These are phyloP conservation scores for Drosophila paramelanica DNA, from an alignment of 2,888 invertebrate species.

Conservation along the genomic window DNA sequence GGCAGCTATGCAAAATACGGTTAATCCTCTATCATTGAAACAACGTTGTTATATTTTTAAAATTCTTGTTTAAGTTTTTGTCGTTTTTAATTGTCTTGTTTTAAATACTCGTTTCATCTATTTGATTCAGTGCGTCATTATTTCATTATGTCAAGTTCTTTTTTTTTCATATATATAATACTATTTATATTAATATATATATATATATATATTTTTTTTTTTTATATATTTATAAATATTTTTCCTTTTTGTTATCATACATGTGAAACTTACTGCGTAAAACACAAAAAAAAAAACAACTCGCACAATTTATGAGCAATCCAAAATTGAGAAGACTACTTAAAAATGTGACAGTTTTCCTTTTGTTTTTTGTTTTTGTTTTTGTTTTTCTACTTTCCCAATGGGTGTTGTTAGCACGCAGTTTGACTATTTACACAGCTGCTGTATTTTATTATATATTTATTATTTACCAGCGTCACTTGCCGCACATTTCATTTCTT, in stretches of 20 bases:
- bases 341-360: slow-evolving; percentile 31
- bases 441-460: slow-evolving; percentile 52
- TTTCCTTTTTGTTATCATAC: slow-evolving; percentile 65
- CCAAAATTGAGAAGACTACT: slow-evolving; percentile 22
- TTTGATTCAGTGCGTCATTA: slow-evolving; percentile 85
- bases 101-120: slow-evolving; percentile 82
- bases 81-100: slow-evolving; percentile 74
- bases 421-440: slow-evolving; percentile 77
- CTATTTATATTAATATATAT: slow-evolving; percentile 46
- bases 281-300: slow-evolving; percentile 24
- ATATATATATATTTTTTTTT: slow-evolving; percentile 60
- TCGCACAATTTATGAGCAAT: slow-evolving; percentile 36
- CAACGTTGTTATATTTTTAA: slow-evolving; percentile 42
- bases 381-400: slow-evolving; percentile 12
- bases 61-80: slow-evolving; percentile 56
- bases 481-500: slow-evolving; percentile 28
- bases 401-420: slow-evolving; percentile 45
- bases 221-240: slow-evolving; percentile 31
- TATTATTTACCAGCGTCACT: slow-evolving; percentile 52
- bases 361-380: background rate
- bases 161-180: slow-evolving; percentile 59
- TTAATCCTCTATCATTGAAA: slow-evolving; percentile 17
- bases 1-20: slow-evolving; percentile 34
- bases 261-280: slow-evolving; percentile 68
- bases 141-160: slow-evolving; percentile 44